Percentiles rank a stretch among this genome's conserved stretches.
Evolutionary conservation across 2,113 vertebrate species (phyloP).

Genomic region (Shinisaurus crocodilurus): DNA sequence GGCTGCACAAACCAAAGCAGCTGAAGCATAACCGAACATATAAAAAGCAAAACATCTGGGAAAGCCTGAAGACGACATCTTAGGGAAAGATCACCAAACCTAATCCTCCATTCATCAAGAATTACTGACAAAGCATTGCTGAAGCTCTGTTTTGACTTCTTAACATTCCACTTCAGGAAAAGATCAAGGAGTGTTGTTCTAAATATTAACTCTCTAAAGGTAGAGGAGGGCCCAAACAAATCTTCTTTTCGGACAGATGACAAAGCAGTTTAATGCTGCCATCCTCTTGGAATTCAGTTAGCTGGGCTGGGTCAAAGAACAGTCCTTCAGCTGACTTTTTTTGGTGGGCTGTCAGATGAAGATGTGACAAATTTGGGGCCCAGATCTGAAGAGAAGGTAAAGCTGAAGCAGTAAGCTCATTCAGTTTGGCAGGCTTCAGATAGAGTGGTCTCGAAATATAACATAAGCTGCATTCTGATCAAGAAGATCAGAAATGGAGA

Average conservation of each 20-base stretch:
- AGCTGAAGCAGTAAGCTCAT: constrained; percentile 51
- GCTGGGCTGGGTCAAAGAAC: constrained; percentile 42
- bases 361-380: constrained; percentile 19
- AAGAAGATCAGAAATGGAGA: constrained; percentile 63
- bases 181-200: constrained; percentile 31
- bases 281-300: constrained; percentile 41
- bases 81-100: constrained; percentile 42
- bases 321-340: not conserved
- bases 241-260: constrained; percentile 52
- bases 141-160: constrained; percentile 52
- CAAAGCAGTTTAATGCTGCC: constrained; percentile 36
- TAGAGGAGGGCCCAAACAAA: constrained; percentile 23
- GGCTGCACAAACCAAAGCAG: constrained; percentile 64
- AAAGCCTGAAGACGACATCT: constrained; percentile 62
- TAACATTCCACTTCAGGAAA: constrained; percentile 37
- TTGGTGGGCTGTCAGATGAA: constrained; percentile 37
- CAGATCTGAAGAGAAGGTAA: constrained; percentile 47
- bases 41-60: constrained; percentile 59
- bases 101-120: not conserved
- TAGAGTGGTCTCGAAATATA: constrained; percentile 55
- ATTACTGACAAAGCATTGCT: constrained; percentile 47
- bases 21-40: constrained; percentile 75
- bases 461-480: constrained; percentile 60
- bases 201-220: constrained; percentile 41
- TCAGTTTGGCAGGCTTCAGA: constrained; percentile 58